Percentiles rank a stretch among this genome's conserved stretches.
Conservation (phyloP, 1,140 invertebrate species). For the Drosophila sulfurigaster region DNA sequence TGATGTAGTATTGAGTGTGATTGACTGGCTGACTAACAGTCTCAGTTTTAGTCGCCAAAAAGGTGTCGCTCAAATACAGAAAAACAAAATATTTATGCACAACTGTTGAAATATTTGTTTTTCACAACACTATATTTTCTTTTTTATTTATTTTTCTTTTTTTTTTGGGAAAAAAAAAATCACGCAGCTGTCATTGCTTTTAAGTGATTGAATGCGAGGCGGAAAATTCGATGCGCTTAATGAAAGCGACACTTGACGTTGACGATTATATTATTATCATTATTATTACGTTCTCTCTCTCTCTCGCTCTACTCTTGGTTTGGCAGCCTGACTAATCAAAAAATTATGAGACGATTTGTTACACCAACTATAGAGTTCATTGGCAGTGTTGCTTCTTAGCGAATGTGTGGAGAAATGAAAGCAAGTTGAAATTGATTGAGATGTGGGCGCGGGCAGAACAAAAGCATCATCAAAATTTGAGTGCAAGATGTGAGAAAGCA, state of each 20-base stretch:
- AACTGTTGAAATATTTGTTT: slow-evolving; percentile 52
- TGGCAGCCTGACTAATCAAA: slow-evolving; percentile 71
- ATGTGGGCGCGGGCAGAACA: slow-evolving; percentile 59
- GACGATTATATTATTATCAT: slow-evolving; percentile 28
- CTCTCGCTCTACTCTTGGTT: slow-evolving; percentile 1
- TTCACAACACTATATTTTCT: slow-evolving; percentile 16
- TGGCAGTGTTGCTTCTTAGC: slow-evolving; percentile 23
- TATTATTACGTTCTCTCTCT: slow-evolving; percentile 3
- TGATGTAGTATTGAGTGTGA: slow-evolving; percentile 49
- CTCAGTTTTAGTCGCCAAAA: slow-evolving; percentile 46
- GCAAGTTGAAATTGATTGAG: slow-evolving; percentile 55
- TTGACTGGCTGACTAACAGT: slow-evolving; percentile 43
- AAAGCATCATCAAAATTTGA: slow-evolving; percentile 37
- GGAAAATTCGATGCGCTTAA: slow-evolving; percentile 75
- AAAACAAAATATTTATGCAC: neutral
- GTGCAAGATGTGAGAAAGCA: slow-evolving; percentile 5
- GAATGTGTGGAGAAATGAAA: slow-evolving; percentile 26
- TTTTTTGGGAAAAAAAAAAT: slow-evolving; percentile 2
- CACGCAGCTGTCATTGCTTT: slow-evolving; percentile 55
- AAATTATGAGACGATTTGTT: slow-evolving; percentile 75
- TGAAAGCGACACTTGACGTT: slow-evolving; percentile 70
- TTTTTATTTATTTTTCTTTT: slow-evolving; percentile 32
- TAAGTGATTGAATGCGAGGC: slow-evolving; percentile 26
- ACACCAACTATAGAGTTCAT: slow-evolving; percentile 61
- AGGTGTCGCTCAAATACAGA: slow-evolving; percentile 54